Evolutionary conservation across 1,140 invertebrate species (phyloP), one percentile per base, ranked within the genome.

Genomic region (Tetraneura akinire): DNA sequence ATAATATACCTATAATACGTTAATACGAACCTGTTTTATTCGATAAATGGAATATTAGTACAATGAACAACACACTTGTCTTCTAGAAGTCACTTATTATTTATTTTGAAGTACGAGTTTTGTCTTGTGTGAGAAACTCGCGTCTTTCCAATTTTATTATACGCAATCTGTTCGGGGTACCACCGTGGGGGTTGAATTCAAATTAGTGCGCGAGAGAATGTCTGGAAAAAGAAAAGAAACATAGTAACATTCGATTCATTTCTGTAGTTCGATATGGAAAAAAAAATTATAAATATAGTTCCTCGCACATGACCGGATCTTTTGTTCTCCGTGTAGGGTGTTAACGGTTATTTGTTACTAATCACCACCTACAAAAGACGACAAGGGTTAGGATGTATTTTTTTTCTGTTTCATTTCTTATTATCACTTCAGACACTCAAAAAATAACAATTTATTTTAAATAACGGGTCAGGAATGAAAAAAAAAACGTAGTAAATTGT

Each of bases 301-400:
- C 26, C 23, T 5, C 8, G 26, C 53, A 29, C 55, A 78, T 23
- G 74, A 60, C 37, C 53, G 73, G 45, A 14, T 49, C 45, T 60
- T 78, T 78, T 78, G 51, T 60, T 78, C 74, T 62, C 74, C 14
- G 5, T n/a, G 18, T 66, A 47, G 55, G 74, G 74, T 78, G 74
- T 78, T 78, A 78, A 78, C 74, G 74, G 74, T 78, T 78, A 55
- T 78, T 78, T 62, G 74, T 78, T 57, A 62, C 74, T 78, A 78
- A 78, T 78, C 55, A 62, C 23, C 32, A 60, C 14, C 73, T 60
- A 78, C 37, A 57, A 74, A 71, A 76, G 53, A 60, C 53, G 53
- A 6, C n/a, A 21, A 74, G 71, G 53, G 71, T 74, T 21, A 16
- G n/a, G 18, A 78, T 78, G n/a, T 60, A 73, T 57, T 76, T 57